These are phyloP conservation scores for Rhodophaea formosa DNA, from an alignment of 2,888 invertebrate genomes.

Conservation along the genomic window DNA sequence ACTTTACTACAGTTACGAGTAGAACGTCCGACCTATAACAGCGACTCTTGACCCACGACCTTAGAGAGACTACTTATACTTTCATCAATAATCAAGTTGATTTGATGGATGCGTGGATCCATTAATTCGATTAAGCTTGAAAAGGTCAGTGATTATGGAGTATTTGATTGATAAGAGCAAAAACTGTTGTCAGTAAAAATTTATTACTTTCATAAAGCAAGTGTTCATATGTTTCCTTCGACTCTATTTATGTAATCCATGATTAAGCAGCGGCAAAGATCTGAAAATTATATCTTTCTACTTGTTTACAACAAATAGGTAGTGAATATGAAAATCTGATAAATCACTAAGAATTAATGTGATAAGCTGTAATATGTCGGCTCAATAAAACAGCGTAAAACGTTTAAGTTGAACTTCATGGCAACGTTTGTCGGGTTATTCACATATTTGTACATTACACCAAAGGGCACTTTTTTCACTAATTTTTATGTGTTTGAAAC, in stretches of 20 bases:
- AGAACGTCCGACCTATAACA: slow-evolving; percentile 52
- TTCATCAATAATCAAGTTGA: not conserved
- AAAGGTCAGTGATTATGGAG: not conserved
- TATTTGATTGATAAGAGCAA: not conserved
- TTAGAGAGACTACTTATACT: slow-evolving; percentile 41
- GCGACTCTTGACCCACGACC: slow-evolving; percentile 68
- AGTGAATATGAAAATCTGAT: no score
- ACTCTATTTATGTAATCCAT: not conserved
- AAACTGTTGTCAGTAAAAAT: not conserved
- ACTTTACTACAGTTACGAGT: slow-evolving; percentile 51
- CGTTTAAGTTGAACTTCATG: no score
- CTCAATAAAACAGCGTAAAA: no score
- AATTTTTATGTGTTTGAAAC: no score
- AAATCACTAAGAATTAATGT: no score
- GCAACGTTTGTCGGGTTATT: no score
- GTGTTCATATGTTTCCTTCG: not conserved
- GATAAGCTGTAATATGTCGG: no score
- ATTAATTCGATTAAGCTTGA: not conserved
- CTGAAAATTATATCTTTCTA: no score
- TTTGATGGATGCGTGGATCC: not conserved
- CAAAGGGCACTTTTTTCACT: no score
- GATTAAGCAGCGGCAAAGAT: no score
- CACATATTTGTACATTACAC: no score
- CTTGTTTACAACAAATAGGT: no score
- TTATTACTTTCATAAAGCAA: not conserved